Base-by-base conservation (phyloP, 2,797 vertebrate species). In the Podarcis lilfordi region DNA sequence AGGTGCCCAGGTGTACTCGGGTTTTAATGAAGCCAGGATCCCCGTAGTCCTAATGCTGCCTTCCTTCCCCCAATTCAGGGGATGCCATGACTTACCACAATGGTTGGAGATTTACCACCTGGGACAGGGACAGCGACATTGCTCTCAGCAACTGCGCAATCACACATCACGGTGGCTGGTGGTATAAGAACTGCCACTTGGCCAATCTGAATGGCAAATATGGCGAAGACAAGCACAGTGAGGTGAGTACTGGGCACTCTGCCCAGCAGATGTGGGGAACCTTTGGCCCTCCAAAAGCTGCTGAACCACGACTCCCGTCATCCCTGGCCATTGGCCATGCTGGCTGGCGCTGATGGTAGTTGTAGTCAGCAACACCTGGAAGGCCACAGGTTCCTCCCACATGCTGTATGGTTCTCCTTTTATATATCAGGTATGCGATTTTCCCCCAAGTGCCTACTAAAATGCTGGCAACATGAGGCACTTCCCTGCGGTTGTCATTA, bases 101-200 rank as follows among this genome's bases (percentile, higher is more conserved):
- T 2, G 98, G 97, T 80, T 97, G 97, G 89, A 97, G 97, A 84
- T 98, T 98, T 95, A 98, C 98, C 3, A 97, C 97, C 0, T 88
- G 98, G 64, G 98, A 98, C 95, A 96, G 96, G 55, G 98, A 99
- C 95, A 98, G 97, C 13, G 98, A 98, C 84, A 97, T 98, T 25
- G 97, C 98, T 3, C 97, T 99, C 71, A 97, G 98, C 84, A 99
- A 97, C 96, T 98, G 98, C 79, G 98, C 98, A 25, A 94, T 98
- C 82, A 97, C 95, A 0, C 98, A 98, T 91, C 97, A 97, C 0
- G 97, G 98, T 0, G 97, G 97, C 0, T 98, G 98, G 98, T 98
- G 98, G 98, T 98, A 98, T 94, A 98, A 98, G 93, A 98, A 98
- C 96, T 98, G 98, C 95, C 98, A 98, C 89, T 93, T 99, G 94